phyloP scores from a whole-genome alignment of 1,140 invertebrate genomes.

The Ceratina australensis region DNA sequence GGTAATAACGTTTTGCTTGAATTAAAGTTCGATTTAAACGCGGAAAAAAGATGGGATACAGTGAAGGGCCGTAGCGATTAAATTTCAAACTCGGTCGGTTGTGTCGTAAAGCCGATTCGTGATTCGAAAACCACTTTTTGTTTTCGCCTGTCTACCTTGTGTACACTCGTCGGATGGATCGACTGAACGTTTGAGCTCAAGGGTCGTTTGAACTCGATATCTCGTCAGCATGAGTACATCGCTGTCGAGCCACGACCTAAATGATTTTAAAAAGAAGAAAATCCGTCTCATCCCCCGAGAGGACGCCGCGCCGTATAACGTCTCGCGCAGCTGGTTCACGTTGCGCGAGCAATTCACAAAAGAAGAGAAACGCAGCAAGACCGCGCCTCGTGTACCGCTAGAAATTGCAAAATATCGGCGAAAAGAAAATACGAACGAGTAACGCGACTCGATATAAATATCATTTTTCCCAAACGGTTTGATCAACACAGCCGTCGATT shows the following conservation, averaged over 20 bases:
- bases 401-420: slow-evolving; percentile 33
- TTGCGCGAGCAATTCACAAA: slow-evolving; percentile 25
- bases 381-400: not conserved
- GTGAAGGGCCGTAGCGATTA: slow-evolving; percentile 8
- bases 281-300: slow-evolving; percentile 20
- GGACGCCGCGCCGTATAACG: not conserved
- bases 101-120: slow-evolving; percentile 47
- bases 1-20: not conserved
- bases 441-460: no score
- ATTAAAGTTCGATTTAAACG: slow-evolving; percentile 28
- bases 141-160: slow-evolving; percentile 44
- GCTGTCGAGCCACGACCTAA: slow-evolving; percentile 55
- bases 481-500: not conserved
- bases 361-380: slow-evolving; percentile 26
- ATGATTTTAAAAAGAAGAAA: slow-evolving; percentile 57
- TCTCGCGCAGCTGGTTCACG: slow-evolving; percentile 34
- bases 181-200: slow-evolving; percentile 44
- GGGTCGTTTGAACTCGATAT: slow-evolving; percentile 57
- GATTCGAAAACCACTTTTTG: slow-evolving; percentile 52
- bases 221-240: slow-evolving; percentile 54
- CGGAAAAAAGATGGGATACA: not conserved
- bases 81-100: slow-evolving; percentile 49
- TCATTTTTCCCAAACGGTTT: not conserved
- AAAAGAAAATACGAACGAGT: not conserved
- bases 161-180: slow-evolving; percentile 50